These are phyloP conservation scores for Drosophila mimetica DNA, from an alignment of 2,888 invertebrate genomes.

Conservation along the genomic window DNA sequence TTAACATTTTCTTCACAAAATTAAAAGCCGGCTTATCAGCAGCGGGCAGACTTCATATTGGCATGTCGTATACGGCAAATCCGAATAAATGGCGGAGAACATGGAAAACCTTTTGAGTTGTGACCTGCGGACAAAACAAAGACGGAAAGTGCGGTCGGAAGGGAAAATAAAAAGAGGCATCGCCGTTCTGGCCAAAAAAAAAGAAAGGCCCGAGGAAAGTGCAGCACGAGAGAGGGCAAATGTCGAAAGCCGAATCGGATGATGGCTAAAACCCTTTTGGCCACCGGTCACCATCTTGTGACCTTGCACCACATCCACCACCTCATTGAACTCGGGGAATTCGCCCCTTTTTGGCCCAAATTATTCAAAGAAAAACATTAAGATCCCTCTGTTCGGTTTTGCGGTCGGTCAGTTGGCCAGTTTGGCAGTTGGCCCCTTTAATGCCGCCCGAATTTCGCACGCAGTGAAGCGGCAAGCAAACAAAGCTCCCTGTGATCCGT, in stretches of 20 bases:
- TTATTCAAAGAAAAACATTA: slow-evolving; percentile 74
- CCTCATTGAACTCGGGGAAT: slow-evolving; percentile 2
- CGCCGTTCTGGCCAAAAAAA: background rate
- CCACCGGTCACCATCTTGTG: background rate
- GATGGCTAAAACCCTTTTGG: slow-evolving; percentile 12
- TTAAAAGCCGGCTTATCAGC: slow-evolving; percentile 19
- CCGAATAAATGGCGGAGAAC: slow-evolving; percentile 3
- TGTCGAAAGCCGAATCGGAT: slow-evolving; percentile 5
- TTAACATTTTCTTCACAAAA: too few relatives aligned
- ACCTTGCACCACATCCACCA: slow-evolving; percentile 10
- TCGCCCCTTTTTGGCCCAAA: slow-evolving; percentile 37
- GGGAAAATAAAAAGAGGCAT: background rate
- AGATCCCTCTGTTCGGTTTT: slow-evolving; percentile 37
- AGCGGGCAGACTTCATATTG: slow-evolving; percentile 7
- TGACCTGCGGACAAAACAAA: slow-evolving; percentile 25
- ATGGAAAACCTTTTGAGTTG: slow-evolving; percentile 31
- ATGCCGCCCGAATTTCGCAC: slow-evolving; percentile 19
- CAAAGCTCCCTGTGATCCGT: slow-evolving; percentile 27
- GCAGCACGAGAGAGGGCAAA: slow-evolving; percentile 24
- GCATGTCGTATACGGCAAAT: background rate
- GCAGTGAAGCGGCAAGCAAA: slow-evolving; percentile 26
- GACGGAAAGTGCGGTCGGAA: slow-evolving; percentile 11
- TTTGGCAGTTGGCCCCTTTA: too few relatives aligned
- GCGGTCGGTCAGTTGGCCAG: slow-evolving; percentile 38
- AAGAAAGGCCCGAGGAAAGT: slow-evolving; percentile 11